Base-by-base conservation (phyloP, 2,797 vertebrate species). In the Chaetodon trifasciatus region DNA sequence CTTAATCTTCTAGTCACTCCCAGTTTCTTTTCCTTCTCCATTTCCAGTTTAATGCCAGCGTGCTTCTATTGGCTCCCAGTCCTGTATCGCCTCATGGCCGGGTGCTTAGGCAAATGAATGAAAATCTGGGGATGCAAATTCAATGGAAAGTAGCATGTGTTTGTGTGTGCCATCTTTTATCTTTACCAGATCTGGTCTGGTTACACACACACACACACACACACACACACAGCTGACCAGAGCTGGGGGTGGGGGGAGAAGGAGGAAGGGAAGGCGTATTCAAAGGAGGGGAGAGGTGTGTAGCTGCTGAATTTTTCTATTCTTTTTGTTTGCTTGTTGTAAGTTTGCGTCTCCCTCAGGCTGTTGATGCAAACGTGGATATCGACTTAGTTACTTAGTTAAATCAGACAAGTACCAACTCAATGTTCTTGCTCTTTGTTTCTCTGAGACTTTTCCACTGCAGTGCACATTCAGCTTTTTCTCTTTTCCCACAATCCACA, bases 81-180 rank as follows among this genome's bases (percentile, higher is more conserved):
- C 35, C 46, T 1, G 4, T 52, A 42, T 57, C 28, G 65, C 70
- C 37, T 76, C 61, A 32, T 35, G 28, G 7, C 67, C 82, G 73
- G 70, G 74, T 79, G 74, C 71, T 86, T 72, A 92, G 8, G 67
- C 91, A 94, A 94, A 93, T 90, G 0, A 82, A 87, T 85, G 84
- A 79, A 94, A 93, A 90, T 86, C 73, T 74, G 57, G 28, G 39
- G 52, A 91, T 91, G 89, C 92, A 93, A 94, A 93, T 90, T 21
- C 9, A 42, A 92, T 86, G 92, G 47, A 90, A 91, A 91, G 64
- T 19, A 82, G 60, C 28, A 1, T 76, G 74, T 55, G 66, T 56
- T 37, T 70, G 58, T 63, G 21, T 70, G 42, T 58, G 15, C 16
- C 23, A 66, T 32, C 52, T 81, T 64, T 81, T 50, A 61, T 72